Base-by-base conservation (phyloP, 2,888 invertebrate genomes). In the Noctuana brunneofusca region DNA sequence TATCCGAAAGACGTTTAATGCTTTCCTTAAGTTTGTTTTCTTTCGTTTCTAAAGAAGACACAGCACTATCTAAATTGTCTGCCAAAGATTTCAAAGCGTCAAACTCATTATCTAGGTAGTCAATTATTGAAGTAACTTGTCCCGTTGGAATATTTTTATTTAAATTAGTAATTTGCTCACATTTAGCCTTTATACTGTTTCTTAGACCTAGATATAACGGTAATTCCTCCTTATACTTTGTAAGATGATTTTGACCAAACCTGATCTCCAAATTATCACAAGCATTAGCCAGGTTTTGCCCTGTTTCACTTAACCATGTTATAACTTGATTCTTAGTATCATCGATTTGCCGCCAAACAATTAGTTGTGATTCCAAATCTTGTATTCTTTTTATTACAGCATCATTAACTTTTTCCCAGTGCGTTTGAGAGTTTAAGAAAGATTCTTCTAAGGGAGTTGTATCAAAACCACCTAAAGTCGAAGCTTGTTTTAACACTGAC, bases 341-440 rank as follows among this genome's bases (percentile, higher is more conserved):
- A 71, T 97, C 96, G 35, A 98, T 96, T 81, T 98, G 97, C 74
- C 97, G 96, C 97, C 98, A 98, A 58, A 98, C 95, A n/a, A 96
- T 95, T 0, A 96, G 92, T 83, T 98, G 97, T 0, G 97, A 96
- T 85, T 98, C 98, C 55, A 96, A 93, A 58, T 95, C 94, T 80
- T 97, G 96, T 20, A 95, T 94, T 69, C 94, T 93, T 69, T 95
- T 95, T 5, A 95, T 92, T 3, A 96, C 93, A 53, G 93, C 93
- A 66, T 96, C 95, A 71, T 95, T 95, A 0, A 93, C 91, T 68
- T 94, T 93, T 65, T 95, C 95, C 94, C 96, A 96, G 16, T 93
- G 92, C 22, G 93, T 92, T 66, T 95, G 94, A 0, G 94, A 92
- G 58, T 92, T 87, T 57, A 93, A 86, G 64, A 96, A 85, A 38